Evolutionary conservation across 2,113 vertebrate genomes (phyloP).

Genomic region (Callipepla squamata): DNA sequence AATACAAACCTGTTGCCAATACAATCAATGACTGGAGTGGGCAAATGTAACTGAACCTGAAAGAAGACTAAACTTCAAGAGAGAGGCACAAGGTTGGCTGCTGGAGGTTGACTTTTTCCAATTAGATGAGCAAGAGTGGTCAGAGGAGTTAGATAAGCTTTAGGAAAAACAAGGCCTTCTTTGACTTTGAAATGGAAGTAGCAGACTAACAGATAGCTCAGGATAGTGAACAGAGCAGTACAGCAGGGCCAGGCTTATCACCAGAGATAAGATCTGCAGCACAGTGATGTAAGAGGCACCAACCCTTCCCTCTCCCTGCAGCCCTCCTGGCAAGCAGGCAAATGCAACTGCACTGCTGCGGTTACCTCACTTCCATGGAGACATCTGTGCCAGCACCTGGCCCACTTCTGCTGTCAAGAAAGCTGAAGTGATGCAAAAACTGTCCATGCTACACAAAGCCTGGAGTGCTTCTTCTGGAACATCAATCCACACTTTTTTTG

Average conservation of each 20-base stretch:
- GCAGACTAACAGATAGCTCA: conserved; percentile 36
- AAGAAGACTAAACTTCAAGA: background rate
- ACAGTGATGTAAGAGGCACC: background rate
- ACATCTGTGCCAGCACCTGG: background rate
- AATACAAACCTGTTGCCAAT: background rate
- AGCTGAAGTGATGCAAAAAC: background rate
- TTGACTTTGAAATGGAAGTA: conserved; percentile 55
- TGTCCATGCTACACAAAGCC: background rate
- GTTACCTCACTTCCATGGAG: background rate
- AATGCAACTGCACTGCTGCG: background rate
- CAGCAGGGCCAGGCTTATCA: conserved; percentile 19
- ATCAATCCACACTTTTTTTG: background rate
- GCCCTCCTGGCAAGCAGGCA: background rate
- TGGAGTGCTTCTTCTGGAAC: background rate
- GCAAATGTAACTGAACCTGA: background rate
- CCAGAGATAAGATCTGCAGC: conserved; percentile 41
- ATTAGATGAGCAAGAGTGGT: conserved; percentile 8
- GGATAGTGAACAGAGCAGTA: background rate
- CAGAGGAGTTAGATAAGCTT: conserved; percentile 37
- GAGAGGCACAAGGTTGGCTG: background rate
- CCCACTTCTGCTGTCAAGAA: background rate
- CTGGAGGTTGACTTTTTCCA: background rate
- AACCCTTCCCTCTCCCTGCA: background rate
- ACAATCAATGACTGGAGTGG: background rate
- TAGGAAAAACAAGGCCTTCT: conserved; percentile 38